phyloP scores from a whole-genome alignment of 2,888 invertebrate species.

The Cephus pygmeus region DNA sequence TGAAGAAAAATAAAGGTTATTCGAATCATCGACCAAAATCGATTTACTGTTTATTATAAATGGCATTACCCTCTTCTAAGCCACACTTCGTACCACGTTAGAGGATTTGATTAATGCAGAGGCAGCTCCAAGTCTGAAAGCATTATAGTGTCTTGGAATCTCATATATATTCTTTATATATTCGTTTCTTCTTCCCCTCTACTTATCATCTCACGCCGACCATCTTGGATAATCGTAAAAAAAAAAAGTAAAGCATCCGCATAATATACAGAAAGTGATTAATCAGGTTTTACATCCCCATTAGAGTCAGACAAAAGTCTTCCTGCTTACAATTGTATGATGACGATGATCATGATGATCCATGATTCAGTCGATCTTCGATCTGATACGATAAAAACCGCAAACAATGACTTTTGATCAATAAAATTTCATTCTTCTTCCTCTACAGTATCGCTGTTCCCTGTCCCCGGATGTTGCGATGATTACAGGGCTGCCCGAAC shows the following conservation, averaged over 20 bases:
- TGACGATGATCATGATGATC: neutral
- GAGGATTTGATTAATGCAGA: neutral
- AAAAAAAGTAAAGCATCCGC: neutral
- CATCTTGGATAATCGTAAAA: neutral
- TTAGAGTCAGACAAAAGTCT: neutral
- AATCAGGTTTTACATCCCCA: neutral
- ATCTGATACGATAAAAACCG: neutral
- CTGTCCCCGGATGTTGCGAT: too few species aligned
- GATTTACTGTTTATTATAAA: slow-evolving; percentile 34
- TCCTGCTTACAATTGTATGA: neutral
- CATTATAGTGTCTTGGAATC: neutral
- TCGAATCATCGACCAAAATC: slow-evolving; percentile 18
- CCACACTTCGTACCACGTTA: neutral
- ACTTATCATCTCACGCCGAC: neutral
- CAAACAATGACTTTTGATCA: neutral
- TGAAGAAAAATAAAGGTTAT: neutral
- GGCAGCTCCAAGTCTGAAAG: neutral
- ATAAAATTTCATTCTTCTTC: neutral
- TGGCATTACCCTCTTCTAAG: slow-evolving; percentile 17
- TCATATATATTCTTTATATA: neutral
- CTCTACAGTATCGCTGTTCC: too few species aligned
- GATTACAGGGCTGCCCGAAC: too few species aligned
- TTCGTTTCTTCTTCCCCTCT: neutral
- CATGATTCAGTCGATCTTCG: neutral
- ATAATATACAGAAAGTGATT: neutral